A percentile compares a stretch with the other conserved stretches of the same genome.
Conservation (phyloP, 2,113 vertebrate species). For the Hippocampus mohnikei region DNA sequence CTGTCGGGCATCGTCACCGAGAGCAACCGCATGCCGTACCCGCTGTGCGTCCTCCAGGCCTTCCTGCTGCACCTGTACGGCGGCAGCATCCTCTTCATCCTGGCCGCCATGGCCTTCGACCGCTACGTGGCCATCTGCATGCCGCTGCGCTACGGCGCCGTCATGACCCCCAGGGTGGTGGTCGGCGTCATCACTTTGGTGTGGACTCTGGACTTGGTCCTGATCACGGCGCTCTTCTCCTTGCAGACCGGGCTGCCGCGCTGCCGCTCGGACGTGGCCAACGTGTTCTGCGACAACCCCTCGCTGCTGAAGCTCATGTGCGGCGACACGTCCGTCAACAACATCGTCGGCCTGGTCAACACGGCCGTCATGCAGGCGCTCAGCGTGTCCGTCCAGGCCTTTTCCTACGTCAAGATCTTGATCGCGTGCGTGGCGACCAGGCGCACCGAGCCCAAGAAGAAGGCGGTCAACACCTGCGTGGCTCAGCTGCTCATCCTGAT, state of each 20-base stretch:
- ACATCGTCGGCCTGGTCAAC: constrained; percentile 64
- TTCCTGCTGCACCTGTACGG: constrained; percentile 73
- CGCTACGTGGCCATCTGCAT: constrained; percentile 74
- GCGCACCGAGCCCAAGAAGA: constrained; percentile 52
- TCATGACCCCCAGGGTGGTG: constrained; percentile 61
- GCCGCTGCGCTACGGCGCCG: constrained; percentile 59
- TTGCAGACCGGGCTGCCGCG: constrained; percentile 56
- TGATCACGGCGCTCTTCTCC: constrained; percentile 58
- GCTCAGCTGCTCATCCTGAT: constrained; percentile 64
- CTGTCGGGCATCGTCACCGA: constrained; percentile 67
- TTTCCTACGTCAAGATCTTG: constrained; percentile 70
- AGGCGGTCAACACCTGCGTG: constrained; percentile 68
- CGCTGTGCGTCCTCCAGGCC: constrained; percentile 69
- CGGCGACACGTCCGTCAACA: constrained; percentile 55
- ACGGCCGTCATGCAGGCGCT: constrained; percentile 61
- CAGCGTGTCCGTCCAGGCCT: constrained; percentile 59
- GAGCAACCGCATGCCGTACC: constrained; percentile 53
- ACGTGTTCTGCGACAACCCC: constrained; percentile 71
- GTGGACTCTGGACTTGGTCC: constrained; percentile 64
- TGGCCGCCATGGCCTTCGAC: constrained; percentile 74
- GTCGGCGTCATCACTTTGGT: constrained; percentile 48
- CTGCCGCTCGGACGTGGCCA: constrained; percentile 56
- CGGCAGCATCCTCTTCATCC: constrained; percentile 65
- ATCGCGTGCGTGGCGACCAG: constrained; percentile 53
- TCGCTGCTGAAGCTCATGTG: constrained; percentile 71